A percentile compares a stretch with the other conserved stretches of the same genome.
Evolutionary conservation across 2,888 invertebrate species (phyloP).

Genomic region (Trachelus troglodyta): DNA sequence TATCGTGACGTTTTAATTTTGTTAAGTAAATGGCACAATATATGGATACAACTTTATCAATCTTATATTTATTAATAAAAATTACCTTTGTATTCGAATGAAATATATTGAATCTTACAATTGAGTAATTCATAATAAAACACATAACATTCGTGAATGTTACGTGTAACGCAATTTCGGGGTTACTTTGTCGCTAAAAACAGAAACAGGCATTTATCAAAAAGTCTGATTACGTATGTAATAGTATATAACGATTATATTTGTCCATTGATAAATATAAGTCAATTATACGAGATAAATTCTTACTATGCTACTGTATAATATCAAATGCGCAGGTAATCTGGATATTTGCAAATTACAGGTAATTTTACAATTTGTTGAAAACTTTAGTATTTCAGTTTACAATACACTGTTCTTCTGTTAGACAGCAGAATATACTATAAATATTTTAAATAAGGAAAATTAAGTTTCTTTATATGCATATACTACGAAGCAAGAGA

Average conservation of each 20-base stretch:
- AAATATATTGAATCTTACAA: no score
- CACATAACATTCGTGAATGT: no score
- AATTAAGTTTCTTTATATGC: not conserved
- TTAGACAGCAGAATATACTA: not conserved
- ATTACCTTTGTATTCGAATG: not conserved
- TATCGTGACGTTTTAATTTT: not conserved
- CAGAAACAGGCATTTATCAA: no score
- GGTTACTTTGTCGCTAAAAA: no score
- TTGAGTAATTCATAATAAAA: no score
- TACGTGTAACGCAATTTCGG: no score
- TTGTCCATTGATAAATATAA: not conserved
- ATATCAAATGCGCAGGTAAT: not conserved
- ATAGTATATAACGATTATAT: not conserved
- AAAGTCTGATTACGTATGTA: no score
- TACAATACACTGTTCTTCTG: not conserved
- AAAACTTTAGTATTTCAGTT: not conserved
- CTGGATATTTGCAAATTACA: not conserved
- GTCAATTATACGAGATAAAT: not conserved
- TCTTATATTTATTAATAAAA: not conserved
- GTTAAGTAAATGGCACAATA: not conserved
- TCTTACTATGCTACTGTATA: not conserved
- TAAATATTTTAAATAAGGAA: not conserved
- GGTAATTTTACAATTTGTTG: not conserved
- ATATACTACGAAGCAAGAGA: not conserved
- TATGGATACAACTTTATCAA: not conserved